A percentile compares a stretch with the other conserved stretches of the same genome.
phyloP scores from a whole-genome alignment of 92 coral and sea anemone genomes.

The Palythoa grandis region DNA sequence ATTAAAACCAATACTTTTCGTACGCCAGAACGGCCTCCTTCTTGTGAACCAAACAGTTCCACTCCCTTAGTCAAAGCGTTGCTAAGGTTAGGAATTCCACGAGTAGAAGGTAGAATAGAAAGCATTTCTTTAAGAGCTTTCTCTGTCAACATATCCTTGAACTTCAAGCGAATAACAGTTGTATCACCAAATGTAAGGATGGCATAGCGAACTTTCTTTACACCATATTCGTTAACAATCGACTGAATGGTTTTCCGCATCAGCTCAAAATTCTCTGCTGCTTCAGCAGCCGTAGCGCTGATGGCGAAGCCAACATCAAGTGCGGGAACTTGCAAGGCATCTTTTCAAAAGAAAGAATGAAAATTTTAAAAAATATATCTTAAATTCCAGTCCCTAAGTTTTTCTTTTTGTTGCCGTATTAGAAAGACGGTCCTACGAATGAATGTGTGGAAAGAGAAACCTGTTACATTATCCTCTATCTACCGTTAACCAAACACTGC shows the following conservation, averaged over 20 bases:
- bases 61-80: conserved; percentile 60
- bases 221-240: conserved; percentile 68
- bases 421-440: no score
- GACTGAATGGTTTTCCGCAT: conserved; percentile 63
- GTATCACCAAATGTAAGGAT: conserved; percentile 58
- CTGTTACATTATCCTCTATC: no score
- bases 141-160: background rate
- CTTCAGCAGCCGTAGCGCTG: conserved; percentile 62
- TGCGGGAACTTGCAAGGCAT: conserved; percentile 54
- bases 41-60: conserved; percentile 61
- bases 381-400: no score
- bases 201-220: conserved; percentile 66
- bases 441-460: no score
- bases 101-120: background rate
- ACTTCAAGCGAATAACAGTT: conserved; percentile 31
- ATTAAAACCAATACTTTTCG: conserved; percentile 76
- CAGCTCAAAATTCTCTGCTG: conserved; percentile 47
- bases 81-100: conserved; percentile 60
- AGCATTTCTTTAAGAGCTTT: background rate
- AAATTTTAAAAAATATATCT: background rate
- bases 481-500: no score
- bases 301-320: conserved; percentile 75
- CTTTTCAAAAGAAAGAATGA: conserved; percentile 43
- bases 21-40: conserved; percentile 82
- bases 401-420: background rate